Percentiles rank a stretch among this genome's conserved stretches.
These are phyloP conservation scores for Acomys russatus DNA, from an alignment of 2,797 vertebrate species.

Conservation along the genomic window DNA sequence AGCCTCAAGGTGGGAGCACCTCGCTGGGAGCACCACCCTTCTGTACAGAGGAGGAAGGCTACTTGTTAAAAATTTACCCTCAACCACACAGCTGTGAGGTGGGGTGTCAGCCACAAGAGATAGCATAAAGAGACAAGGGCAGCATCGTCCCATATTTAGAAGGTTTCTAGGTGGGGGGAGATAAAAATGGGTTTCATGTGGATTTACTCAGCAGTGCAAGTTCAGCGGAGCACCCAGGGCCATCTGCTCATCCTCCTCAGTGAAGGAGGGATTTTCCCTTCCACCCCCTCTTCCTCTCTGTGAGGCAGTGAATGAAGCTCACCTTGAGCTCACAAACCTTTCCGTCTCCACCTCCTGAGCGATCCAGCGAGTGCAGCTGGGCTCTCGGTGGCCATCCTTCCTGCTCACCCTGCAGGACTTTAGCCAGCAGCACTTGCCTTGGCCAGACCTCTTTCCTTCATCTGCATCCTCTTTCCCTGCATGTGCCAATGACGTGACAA, in stretches of 20 bases:
- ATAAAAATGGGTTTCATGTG: background rate
- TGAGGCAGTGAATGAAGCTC: background rate
- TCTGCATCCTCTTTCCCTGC: background rate
- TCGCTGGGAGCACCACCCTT: background rate
- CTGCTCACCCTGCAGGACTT: background rate
- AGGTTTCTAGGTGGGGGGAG: background rate
- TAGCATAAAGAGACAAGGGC: background rate
- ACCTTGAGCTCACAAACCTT: background rate
- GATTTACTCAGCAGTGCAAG: background rate
- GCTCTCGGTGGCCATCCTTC: background rate
- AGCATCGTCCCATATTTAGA: background rate
- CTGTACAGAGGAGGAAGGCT: background rate
- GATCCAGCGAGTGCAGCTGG: fast-evolving
- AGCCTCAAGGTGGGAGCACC: background rate
- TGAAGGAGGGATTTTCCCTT: background rate
- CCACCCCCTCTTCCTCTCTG: background rate
- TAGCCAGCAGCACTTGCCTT: too few species aligned
- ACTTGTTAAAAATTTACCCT: background rate
- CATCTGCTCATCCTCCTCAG: background rate
- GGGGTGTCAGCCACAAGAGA: background rate
- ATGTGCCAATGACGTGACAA: background rate
- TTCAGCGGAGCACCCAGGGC: background rate
- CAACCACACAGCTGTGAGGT: background rate
- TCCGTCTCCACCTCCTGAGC: background rate
- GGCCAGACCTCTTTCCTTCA: background rate